Percentiles rank a stretch among this genome's conserved stretches.
Conservation (phyloP, 2,113 vertebrate species). For the Solenodon paradoxus region DNA sequence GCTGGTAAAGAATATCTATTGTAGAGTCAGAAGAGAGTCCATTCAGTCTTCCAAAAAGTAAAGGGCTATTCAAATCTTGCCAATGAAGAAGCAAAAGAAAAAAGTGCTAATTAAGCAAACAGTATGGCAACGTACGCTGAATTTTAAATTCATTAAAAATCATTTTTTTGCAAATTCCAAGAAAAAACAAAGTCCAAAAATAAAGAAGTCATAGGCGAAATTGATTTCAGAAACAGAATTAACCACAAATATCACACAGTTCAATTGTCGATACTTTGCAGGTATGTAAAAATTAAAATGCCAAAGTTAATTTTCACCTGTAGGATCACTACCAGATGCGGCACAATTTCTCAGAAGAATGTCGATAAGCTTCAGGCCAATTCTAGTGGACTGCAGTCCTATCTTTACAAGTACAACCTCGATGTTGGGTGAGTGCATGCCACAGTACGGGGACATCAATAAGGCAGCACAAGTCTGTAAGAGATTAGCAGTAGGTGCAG, state of each 20-base stretch:
- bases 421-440: constrained; percentile 99
- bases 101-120: constrained; percentile 34
- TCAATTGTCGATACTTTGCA: neutral
- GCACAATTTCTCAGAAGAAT: constrained; percentile 98
- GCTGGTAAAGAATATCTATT: constrained; percentile 98
- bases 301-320: constrained; percentile 84
- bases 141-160: constrained; percentile 25
- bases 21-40: constrained; percentile 99
- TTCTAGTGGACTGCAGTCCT: constrained; percentile 96
- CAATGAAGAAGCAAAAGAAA: constrained; percentile 48
- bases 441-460: constrained; percentile 98
- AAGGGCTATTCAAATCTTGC: constrained; percentile 97
- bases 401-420: constrained; percentile 98
- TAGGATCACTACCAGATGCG: constrained; percentile 95
- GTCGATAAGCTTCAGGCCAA: constrained; percentile 97
- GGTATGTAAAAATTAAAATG: neutral
- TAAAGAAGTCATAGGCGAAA: neutral
- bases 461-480: constrained; percentile 97
- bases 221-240: neutral
- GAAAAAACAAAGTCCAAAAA: constrained; percentile 28
- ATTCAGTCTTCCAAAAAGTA: constrained; percentile 97
- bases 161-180: neutral
- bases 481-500: constrained; percentile 97
- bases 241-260: neutral
- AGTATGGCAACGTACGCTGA: neutral